Percentiles rank a stretch among this genome's conserved stretches.
These are phyloP conservation scores for Microcebus murinus DNA, from an alignment of 2,113 vertebrate genomes.

Conservation along the genomic window DNA sequence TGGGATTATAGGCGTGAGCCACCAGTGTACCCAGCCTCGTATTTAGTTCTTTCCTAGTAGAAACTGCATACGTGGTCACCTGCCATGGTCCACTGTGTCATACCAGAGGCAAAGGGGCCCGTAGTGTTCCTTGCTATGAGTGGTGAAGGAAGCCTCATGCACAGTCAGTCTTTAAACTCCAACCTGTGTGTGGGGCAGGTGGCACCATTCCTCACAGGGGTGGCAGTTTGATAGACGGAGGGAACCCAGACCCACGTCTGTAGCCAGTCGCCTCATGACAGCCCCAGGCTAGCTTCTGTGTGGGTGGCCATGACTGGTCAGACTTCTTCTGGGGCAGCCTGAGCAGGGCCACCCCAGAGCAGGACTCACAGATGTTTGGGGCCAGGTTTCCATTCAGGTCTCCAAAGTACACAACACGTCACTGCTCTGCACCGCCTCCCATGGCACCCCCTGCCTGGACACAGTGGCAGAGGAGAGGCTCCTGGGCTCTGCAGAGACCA, in stretches of 20 bases:
- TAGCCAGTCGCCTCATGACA: too few species aligned
- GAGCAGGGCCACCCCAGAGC: neutral
- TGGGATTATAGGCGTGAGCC: too few species aligned
- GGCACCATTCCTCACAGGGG: neutral
- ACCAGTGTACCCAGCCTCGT: too few species aligned
- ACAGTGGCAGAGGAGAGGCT: too few species aligned
- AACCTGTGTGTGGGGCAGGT: neutral
- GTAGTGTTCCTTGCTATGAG: neutral
- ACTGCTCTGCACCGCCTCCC: neutral
- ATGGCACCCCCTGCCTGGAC: too few species aligned
- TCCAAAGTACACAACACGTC: neutral
- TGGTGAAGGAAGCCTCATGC: neutral
- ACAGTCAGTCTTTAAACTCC: neutral
- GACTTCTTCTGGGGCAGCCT: neutral
- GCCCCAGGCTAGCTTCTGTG: neutral
- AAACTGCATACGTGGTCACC: neutral
- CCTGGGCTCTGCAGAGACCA: neutral
- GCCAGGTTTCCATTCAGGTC: neutral
- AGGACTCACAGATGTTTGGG: neutral
- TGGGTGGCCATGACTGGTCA: neutral
- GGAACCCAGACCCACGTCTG: neutral
- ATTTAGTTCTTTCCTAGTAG: neutral
- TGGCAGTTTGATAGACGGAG: neutral
- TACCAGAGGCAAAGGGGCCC: neutral
- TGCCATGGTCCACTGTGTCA: neutral